A percentile compares a stretch with the other conserved stretches of the same genome.
These are phyloP conservation scores for Ligdia adustata DNA, from an alignment of 2,888 invertebrate genomes.

Conservation along the genomic window DNA sequence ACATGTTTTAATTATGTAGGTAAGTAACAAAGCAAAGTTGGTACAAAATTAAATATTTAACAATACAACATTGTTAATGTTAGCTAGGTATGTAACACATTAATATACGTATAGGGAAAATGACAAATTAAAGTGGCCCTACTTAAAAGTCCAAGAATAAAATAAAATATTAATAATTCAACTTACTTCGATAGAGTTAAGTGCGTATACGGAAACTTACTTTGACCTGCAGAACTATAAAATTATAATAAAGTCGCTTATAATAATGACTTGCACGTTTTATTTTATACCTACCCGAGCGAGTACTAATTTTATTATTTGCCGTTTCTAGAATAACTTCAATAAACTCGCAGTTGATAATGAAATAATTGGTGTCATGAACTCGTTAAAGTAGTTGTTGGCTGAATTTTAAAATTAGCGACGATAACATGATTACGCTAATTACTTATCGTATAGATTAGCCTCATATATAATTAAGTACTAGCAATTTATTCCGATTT, in stretches of 20 bases:
- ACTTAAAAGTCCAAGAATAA: slow-evolving; percentile 3
- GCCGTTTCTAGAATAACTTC: slow-evolving; percentile 34
- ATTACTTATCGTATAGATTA: slow-evolving; percentile 1
- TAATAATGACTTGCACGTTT: slow-evolving; percentile 15
- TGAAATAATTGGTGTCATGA: slow-evolving; percentile 35
- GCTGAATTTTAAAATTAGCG: not conserved
- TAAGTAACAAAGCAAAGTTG: too few relatives aligned
- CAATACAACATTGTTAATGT: too few relatives aligned
- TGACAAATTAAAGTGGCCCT: not conserved
- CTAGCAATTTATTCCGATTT: too few relatives aligned
- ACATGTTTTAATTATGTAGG: not conserved
- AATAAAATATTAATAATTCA: slow-evolving; percentile 2
- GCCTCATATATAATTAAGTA: too few relatives aligned
- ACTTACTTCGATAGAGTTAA: slow-evolving; percentile 1
- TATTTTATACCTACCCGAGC: not conserved
- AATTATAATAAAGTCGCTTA: slow-evolving; percentile 5
- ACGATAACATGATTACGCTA: slow-evolving; percentile 1
- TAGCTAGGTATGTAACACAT: too few relatives aligned
- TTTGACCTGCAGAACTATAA: slow-evolving; percentile 13
- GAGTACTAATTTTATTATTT: slow-evolving; percentile 9
- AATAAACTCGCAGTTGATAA: slow-evolving; percentile 39
- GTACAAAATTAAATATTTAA: not conserved
- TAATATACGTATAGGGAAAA: too few relatives aligned
- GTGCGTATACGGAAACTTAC: slow-evolving; percentile 13
- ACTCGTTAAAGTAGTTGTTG: slow-evolving; percentile 13